These are phyloP conservation scores for Oligia fasciuncula DNA, from an alignment of 2,888 invertebrate genomes.

Conservation along the genomic window DNA sequence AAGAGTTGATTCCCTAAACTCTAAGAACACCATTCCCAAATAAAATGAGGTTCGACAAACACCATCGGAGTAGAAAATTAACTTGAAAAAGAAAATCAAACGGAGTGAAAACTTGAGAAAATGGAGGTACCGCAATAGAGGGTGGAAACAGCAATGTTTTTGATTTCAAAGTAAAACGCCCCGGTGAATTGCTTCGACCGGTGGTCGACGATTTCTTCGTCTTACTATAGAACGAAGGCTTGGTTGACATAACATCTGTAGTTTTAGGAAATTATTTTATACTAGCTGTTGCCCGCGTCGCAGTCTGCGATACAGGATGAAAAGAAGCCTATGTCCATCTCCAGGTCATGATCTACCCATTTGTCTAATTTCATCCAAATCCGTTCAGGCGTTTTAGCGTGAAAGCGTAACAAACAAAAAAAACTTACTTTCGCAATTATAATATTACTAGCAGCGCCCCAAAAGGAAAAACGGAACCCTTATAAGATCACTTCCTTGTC, in stretches of 20 bases:
- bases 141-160: conserved; percentile 51
- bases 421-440: background rate
- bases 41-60: conserved; percentile 21
- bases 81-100: conserved; percentile 40
- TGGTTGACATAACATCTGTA: conserved; percentile 43
- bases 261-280: background rate
- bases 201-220: conserved; percentile 56
- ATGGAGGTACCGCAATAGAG: conserved; percentile 19
- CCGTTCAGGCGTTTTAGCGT: background rate
- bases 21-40: conserved; percentile 12
- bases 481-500: too few relatives aligned
- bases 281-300: background rate
- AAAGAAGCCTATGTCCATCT: too few relatives aligned
- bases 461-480: too few relatives aligned
- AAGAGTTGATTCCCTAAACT: background rate
- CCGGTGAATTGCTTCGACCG: conserved; percentile 58
- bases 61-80: conserved; percentile 41
- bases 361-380: background rate
- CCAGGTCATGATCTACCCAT: background rate
- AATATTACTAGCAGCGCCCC: too few relatives aligned
- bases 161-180: conserved; percentile 56
- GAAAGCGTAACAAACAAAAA: background rate
- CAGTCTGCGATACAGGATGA: too few relatives aligned
- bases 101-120: conserved; percentile 46
- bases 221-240: conserved; percentile 10